These are phyloP conservation scores for Panthera tigris DNA, from an alignment of 2,113 vertebrate genomes.

Conservation along the genomic window DNA sequence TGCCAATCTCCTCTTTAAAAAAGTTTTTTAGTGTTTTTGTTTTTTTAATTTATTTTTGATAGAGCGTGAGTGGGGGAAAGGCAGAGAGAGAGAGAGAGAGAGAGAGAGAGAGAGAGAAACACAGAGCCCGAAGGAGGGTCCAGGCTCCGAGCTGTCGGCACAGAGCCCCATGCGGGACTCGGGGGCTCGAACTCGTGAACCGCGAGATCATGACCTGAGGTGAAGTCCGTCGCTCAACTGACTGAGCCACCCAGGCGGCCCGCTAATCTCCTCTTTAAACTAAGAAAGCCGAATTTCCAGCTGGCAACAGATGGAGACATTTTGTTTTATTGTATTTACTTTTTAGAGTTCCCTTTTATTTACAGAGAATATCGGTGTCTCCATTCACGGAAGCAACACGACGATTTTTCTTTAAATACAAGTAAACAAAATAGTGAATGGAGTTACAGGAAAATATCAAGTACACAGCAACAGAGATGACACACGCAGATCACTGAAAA, in stretches of 20 bases:
- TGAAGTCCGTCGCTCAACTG: too few species aligned
- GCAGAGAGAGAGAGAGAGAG: too few species aligned
- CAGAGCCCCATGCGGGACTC: too few species aligned
- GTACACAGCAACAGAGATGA: not conserved
- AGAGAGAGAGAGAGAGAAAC: too few species aligned
- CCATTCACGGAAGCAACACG: not conserved
- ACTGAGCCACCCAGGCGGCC: too few species aligned
- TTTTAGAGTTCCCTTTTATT: not conserved
- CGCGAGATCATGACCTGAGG: too few species aligned
- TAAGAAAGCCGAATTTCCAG: not conserved
- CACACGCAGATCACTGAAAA: not conserved
- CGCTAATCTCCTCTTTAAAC: not conserved
- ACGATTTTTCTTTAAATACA: slow-evolving; percentile 51
- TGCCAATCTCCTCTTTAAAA: not conserved
- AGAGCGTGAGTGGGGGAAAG: too few species aligned
- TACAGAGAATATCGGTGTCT: not conserved
- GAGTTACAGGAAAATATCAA: slow-evolving; percentile 22
- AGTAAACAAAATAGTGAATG: not conserved
- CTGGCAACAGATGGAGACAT: not conserved
- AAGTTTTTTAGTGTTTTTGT: too few species aligned
- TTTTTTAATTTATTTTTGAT: too few species aligned
- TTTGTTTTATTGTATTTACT: not conserved
- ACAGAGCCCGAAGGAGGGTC: too few species aligned
- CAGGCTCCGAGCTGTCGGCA: too few species aligned
- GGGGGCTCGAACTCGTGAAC: too few species aligned